Base-by-base conservation (phyloP, 2,888 invertebrate genomes). In the Rotaria sp. region DNA sequence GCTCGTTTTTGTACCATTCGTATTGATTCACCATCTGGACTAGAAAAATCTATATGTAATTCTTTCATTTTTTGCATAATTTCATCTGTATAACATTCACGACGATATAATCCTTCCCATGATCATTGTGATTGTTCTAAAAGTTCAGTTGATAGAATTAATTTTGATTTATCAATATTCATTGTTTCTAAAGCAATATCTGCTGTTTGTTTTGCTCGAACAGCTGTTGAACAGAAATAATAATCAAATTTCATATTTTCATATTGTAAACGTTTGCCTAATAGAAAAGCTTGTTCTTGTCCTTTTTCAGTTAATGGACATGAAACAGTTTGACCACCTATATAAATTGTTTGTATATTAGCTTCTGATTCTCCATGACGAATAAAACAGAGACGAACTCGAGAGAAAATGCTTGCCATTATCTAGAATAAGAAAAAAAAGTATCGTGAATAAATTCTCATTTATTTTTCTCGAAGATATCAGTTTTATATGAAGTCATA, bases 261-360 rank as follows among this genome's bases (percentile, higher is more conserved):
- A 75, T 26, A 41, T 75, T 75, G 41, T 38, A 75, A 75, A 26
- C 75, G 75, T 75, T 75, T 75, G 38, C 75, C 75, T 45, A 75
- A 41, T 75, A 41, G 26, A 41, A 41, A 0, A 41, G 75, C 75
- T 75, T 75, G 41, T 41, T 75, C 24, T 21, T n/a, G 1, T 41
- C 75, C 75, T 75, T 41, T 26, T 26, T 21, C 2, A 30, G 24
- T 75, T 75, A 75, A 45, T 26, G 26, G 13, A 26, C 8, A 38
- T 75, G 38, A 24, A 75, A 41, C 41, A 41, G 7, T 45, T 75
- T 75, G 75, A 75, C 75, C 75, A 41, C 41, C 21, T 13, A 75
- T 75, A 41, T 2, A 4, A 2, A 0, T n/a, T 0, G 1, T 13
- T 0, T 26, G 0, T 2, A 41, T 5, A 75, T 75, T 75, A 5